Evolutionary conservation across 2,113 vertebrate species (phyloP), one percentile per base, ranked within the genome.

Genomic region (Pycnonotus jocosus): DNA sequence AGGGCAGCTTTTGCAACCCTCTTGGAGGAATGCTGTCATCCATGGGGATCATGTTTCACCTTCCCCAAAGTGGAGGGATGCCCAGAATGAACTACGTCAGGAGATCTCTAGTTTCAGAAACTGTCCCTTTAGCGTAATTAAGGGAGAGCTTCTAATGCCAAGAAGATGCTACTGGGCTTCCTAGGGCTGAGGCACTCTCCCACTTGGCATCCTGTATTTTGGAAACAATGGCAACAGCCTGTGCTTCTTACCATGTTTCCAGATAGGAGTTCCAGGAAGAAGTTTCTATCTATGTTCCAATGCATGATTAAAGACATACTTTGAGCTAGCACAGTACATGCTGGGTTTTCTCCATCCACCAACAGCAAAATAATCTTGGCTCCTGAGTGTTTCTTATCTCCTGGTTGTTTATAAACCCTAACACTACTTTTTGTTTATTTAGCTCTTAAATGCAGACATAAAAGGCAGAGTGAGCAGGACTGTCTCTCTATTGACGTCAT

Each of bases 241-340:
- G 61, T 77, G 50, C 70, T 1, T 20, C 73, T 66, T 25, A 50
- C 86, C 65, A 3, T 65, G 45, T 95, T 96, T 96, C 95, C 95
- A 96, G 68, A 58, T 31, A 56, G 86, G 79, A 38, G 57, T 89
- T 95, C 94, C 95, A 96, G 96, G 91, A 93, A 94, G 94, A 94
- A 95, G 81, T 95, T 91, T 92, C 87, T 95, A 90, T 57, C 85
- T 15, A 6, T 96, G 89, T 95, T 96, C 96, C 57, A 1, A 22
- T 57, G 25, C 45, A 78, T 78, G 81, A 93, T 89, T 96, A 83
- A 96, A 88, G 82, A 82, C 74, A 73, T 31, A 22, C 31, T 95
- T 83, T 54, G 62, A 94, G 76, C 68, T 64, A 94, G 60, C 33
- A 58, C 6, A 37, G 66, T 57, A 65, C 27, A 74, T 42, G 60